Conservation (phyloP, 2,888 invertebrate genomes). For the Trisateles emortualis region DNA sequence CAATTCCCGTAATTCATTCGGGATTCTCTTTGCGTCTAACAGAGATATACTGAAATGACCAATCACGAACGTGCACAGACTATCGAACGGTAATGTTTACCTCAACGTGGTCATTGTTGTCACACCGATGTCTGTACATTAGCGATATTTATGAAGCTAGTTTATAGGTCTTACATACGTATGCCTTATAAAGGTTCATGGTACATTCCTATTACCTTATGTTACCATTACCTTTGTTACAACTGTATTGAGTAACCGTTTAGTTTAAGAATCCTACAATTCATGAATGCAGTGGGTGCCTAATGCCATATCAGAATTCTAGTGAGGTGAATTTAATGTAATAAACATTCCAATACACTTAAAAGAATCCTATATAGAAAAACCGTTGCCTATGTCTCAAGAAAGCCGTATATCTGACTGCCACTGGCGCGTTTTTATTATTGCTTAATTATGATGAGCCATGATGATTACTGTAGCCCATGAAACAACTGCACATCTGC, state of each 20-base stretch:
- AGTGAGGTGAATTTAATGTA: too few relatives aligned
- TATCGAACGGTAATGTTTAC: slow-evolving; percentile 68
- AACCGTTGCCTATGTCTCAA: too few relatives aligned
- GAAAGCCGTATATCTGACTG: too few relatives aligned
- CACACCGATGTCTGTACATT: slow-evolving; percentile 55
- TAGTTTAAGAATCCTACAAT: not conserved
- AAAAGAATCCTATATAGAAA: too few relatives aligned
- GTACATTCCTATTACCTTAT: slow-evolving; percentile 10
- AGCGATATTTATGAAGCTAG: slow-evolving; percentile 38
- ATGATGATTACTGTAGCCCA: too few relatives aligned
- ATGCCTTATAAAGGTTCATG: slow-evolving; percentile 20
- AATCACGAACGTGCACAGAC: slow-evolving; percentile 78
- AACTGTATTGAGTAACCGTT: not conserved
- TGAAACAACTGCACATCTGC: too few relatives aligned
- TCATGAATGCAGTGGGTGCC: not conserved
- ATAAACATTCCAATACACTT: too few relatives aligned
- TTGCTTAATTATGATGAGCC: too few relatives aligned
- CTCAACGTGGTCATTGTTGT: slow-evolving; percentile 53
- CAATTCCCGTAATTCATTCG: slow-evolving; percentile 77
- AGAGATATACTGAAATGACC: slow-evolving; percentile 85
- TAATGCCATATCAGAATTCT: too few relatives aligned
- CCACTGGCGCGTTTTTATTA: too few relatives aligned
- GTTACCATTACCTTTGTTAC: slow-evolving; percentile 10
- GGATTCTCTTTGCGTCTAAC: slow-evolving; percentile 76
- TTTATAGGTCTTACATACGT: slow-evolving; percentile 19